phyloP scores from a whole-genome alignment of 2,113 vertebrate species.

The Hemichromis elongatus region DNA sequence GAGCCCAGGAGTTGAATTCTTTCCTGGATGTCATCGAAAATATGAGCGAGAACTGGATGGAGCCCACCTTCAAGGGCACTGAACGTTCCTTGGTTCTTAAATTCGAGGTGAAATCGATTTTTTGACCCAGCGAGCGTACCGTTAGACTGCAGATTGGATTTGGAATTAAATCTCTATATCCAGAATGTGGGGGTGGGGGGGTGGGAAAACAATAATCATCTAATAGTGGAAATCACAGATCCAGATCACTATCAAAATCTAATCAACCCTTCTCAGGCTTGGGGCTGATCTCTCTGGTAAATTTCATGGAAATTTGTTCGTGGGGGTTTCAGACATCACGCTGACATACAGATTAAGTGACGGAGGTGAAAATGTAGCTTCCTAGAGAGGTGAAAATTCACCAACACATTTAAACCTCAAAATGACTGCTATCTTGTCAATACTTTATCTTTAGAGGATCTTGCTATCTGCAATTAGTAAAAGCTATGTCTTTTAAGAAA shows the following conservation, averaged over 20 bases:
- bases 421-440: background rate
- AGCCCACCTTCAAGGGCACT: slow-evolving; percentile 1
- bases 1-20: background rate
- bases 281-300: slow-evolving; percentile 1
- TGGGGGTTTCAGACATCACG: background rate
- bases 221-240: slow-evolving; percentile 55
- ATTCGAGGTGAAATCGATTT: slow-evolving; percentile 60
- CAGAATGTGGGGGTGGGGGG: background rate
- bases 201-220: slow-evolving; percentile 36
- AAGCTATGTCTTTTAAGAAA: background rate
- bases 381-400: background rate
- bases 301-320: slow-evolving; percentile 31
- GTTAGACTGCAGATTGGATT: slow-evolving; percentile 44
- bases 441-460: background rate
- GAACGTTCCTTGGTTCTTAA: slow-evolving; percentile 1
- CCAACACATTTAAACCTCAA: background rate
- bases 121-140: slow-evolving; percentile 25
- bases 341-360: background rate
- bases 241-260: slow-evolving; percentile 61
- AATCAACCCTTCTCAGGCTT: slow-evolving; percentile 39
- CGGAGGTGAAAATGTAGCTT: background rate
- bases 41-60: background rate
- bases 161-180: slow-evolving; percentile 60
- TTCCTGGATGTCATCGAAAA: background rate
- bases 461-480: background rate